Percentiles rank a stretch among this genome's conserved stretches.
Conservation (phyloP, 2,888 invertebrate genomes). For the Brachypalpus laphriformis region DNA sequence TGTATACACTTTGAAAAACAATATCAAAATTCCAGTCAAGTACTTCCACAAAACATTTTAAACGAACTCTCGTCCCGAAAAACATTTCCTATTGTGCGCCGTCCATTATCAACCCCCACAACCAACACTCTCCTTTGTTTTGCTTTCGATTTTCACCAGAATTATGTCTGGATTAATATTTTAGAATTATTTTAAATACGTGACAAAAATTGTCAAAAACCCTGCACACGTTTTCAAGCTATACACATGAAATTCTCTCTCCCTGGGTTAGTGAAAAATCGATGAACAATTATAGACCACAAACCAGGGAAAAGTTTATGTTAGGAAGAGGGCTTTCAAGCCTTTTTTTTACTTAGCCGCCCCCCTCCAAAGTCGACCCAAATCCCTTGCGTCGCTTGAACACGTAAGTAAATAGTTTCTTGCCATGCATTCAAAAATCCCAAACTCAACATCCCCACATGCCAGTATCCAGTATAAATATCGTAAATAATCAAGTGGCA, state of each 20-base stretch:
- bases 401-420: constrained; percentile 73
- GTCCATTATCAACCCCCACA: not conserved
- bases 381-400: constrained; percentile 54
- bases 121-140: constrained; percentile 5
- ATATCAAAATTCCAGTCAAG: constrained; percentile 66
- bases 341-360: constrained; percentile 38
- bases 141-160: constrained; percentile 65
- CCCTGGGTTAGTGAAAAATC: constrained; percentile 13
- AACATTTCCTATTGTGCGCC: constrained; percentile 10
- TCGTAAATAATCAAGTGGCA: constrained; percentile 71
- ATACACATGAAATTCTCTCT: not conserved
- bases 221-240: constrained; percentile 4
- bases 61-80: constrained; percentile 17
- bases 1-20: constrained; percentile 10
- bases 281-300: constrained; percentile 39
- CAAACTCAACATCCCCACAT: constrained; percentile 39
- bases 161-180: constrained; percentile 70
- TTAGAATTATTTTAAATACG: constrained; percentile 67
- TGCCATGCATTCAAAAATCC: constrained; percentile 63
- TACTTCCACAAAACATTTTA: constrained; percentile 50
- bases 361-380: not conserved
- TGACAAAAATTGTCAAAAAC: constrained; percentile 66
- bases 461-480: constrained; percentile 43
- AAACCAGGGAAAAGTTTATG: constrained; percentile 19
- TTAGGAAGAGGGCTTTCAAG: constrained; percentile 42